Evolutionary conservation across 2,797 vertebrate genomes (phyloP), one percentile per base, ranked within the genome.

Genomic region (Leptoclinus maculatus): DNA sequence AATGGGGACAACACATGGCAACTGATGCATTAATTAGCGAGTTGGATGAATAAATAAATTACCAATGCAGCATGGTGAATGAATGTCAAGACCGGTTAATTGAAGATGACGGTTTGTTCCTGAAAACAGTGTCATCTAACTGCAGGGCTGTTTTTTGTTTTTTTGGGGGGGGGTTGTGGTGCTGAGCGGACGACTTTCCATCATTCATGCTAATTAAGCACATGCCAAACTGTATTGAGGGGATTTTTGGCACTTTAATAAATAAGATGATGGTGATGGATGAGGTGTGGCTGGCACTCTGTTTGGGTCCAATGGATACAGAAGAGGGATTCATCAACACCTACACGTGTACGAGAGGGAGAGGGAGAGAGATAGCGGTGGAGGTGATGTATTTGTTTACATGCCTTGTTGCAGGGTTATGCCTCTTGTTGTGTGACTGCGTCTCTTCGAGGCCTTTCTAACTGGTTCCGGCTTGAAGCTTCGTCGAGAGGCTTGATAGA

Each of bases 151-250:
- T 74, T 89, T 53, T 43, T 43, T 3, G 11, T 23, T 75, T 89
- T 53, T 43, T 43, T 16, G 14, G 51, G 12, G 19, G 63, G 71
- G 78, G 66, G 76, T 39, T 66, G 63, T 2, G 39, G 60, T 45
- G 64, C 63, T 69, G 76, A 82, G 78, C 58, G 43, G 76, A 87
- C 89, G 74, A 76, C 83, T 90, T 90, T 83, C 82, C 90, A 93
- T 95, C 90, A 90, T 91, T 95, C 93, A 91, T 93, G 90, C 92
- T 95, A 95, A 96, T 96, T 96, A 95, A 92, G 85, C 83, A 93
- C 89, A 89, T 86, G 92, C 84, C 93, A 93, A 94, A 93, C 90
- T 93, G 85, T 85, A 93, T 93, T 84, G 89, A 90, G 90, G 82
- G 71, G 73, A 90, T 90, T 87, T 92, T 90, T 92, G 84, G 83